These are phyloP conservation scores for Eriosoma lanigerum DNA, from an alignment of 1,140 invertebrate genomes.

Conservation along the genomic window DNA sequence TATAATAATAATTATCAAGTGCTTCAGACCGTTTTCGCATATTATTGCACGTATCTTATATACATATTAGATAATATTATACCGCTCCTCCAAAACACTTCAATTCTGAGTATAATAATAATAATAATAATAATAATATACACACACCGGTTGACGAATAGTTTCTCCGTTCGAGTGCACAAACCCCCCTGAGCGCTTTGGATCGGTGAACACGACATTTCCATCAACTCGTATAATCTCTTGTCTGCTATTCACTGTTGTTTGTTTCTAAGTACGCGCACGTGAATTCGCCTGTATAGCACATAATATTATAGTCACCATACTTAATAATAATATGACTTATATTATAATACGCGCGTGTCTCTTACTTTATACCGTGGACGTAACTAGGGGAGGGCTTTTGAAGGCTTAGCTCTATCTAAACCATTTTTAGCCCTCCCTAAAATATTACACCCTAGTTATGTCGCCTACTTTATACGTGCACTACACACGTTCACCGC, in stretches of 20 bases:
- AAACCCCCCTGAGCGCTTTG: background rate
- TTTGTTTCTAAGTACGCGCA: background rate
- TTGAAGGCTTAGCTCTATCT: too few relatives aligned
- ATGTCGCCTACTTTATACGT: too few relatives aligned
- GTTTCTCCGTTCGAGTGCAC: background rate
- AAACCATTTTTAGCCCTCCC: too few relatives aligned
- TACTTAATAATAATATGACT: background rate
- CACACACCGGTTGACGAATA: too few relatives aligned
- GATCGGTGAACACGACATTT: background rate
- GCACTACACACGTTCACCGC: too few relatives aligned
- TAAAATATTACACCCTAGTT: too few relatives aligned
- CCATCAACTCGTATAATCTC: conserved; percentile 28
- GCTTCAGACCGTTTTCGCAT: background rate
- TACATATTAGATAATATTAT: background rate
- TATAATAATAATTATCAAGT: conserved; percentile 27
- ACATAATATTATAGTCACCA: background rate
- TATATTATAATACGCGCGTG: too few relatives aligned
- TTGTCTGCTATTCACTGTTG: conserved; percentile 1
- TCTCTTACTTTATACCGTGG: background rate
- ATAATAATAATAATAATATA: too few relatives aligned
- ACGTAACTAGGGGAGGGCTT: too few relatives aligned
- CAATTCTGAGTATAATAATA: too few relatives aligned
- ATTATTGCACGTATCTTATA: background rate
- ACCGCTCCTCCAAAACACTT: too few relatives aligned
- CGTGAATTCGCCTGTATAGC: too few relatives aligned